A percentile compares a stretch with the other conserved stretches of the same genome.
phyloP scores from a whole-genome alignment of 2,113 vertebrate species.

The Ophthalmolycus amberensis region DNA sequence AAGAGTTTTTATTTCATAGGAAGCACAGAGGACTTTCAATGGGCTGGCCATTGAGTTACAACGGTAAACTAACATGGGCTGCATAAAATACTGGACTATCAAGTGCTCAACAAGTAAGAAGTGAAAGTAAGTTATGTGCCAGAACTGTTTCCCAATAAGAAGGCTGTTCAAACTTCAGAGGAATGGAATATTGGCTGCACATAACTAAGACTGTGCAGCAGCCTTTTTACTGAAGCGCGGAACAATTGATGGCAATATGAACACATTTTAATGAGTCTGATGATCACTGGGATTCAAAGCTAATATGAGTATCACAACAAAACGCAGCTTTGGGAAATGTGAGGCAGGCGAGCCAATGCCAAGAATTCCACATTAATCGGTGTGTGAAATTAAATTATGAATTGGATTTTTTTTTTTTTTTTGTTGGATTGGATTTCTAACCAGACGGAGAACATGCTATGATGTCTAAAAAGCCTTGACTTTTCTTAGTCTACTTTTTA shows the following conservation, averaged over 20 bases:
- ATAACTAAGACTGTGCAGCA: slow-evolving; percentile 54
- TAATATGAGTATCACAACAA: slow-evolving; percentile 70
- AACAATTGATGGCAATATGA: slow-evolving; percentile 69
- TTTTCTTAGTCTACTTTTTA: not conserved
- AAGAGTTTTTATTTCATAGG: slow-evolving; percentile 48
- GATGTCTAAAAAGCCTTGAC: not conserved
- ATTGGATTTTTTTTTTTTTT: not conserved
- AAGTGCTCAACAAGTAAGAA: slow-evolving; percentile 67
- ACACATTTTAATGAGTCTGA: slow-evolving; percentile 75
- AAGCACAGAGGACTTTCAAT: slow-evolving; percentile 53
- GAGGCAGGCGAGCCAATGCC: slow-evolving; percentile 25
- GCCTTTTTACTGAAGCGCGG: slow-evolving; percentile 58
- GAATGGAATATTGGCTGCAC: slow-evolving; percentile 56
- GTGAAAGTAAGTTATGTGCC: slow-evolving; percentile 60
- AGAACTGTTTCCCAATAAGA: slow-evolving; percentile 52
- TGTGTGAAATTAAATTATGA: slow-evolving; percentile 15
- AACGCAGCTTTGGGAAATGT: slow-evolving; percentile 52
- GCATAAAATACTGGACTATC: slow-evolving; percentile 66
- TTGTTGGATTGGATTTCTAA: slow-evolving; percentile 5
- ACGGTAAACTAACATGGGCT: slow-evolving; percentile 60
- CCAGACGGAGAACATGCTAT: not conserved
- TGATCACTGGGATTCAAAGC: slow-evolving; percentile 69
- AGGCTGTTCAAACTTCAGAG: slow-evolving; percentile 56
- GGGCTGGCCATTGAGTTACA: slow-evolving; percentile 60
- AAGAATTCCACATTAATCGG: slow-evolving; percentile 46